Evolutionary conservation across 2,797 vertebrate genomes (phyloP), one percentile per base, ranked within the genome.

Genomic region (Melanotaenia boesemani): DNA sequence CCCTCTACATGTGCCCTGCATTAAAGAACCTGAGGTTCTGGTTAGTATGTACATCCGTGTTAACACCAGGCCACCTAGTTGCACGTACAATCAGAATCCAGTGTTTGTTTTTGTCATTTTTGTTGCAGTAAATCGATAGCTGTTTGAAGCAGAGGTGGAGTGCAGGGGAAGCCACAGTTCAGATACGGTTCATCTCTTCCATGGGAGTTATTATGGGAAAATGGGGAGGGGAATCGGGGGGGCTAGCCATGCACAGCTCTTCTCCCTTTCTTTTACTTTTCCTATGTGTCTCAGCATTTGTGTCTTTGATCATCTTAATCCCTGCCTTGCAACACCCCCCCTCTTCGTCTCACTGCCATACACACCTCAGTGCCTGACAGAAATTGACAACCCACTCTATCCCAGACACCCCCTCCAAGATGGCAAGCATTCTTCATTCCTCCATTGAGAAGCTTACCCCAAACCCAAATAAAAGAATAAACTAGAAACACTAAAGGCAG

Each of bases 251-350:
- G 82, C 82, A 39, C 83, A 77, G 73, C 76, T 90, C 83, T 81
- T 77, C 73, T 84, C 83, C 70, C 71, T 81, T 88, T 89, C 84
- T 88, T 83, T 89, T 89, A 88, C 76, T 90, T 88, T 86, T 79
- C 80, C 88, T 70, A 83, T 91, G 80, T 87, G 86, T 84, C 81
- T 88, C 83, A 83, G 84, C 82, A 85, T 90, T 86, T 86, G 82
- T 81, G 84, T 90, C 92, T 93, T 93, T 94, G 92, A 92, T 94
- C 91, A 92, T 67, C 81, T 88, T 94, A 93, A 94, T 94, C 92
- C 92, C 85, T 90, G 84, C 80, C 86, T 79, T 75, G 82, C 83
- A 5, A 73, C 78, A 86, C 22, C 75, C 79, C 73, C 63, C 26
- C 32, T 44, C 1, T 67, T 66, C 85, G 73, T 85, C 85, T 71